A percentile compares a stretch with the other conserved stretches of the same genome.
These are phyloP conservation scores for Tragulus kanchil DNA, from an alignment of 2,113 vertebrate genomes.

Conservation along the genomic window DNA sequence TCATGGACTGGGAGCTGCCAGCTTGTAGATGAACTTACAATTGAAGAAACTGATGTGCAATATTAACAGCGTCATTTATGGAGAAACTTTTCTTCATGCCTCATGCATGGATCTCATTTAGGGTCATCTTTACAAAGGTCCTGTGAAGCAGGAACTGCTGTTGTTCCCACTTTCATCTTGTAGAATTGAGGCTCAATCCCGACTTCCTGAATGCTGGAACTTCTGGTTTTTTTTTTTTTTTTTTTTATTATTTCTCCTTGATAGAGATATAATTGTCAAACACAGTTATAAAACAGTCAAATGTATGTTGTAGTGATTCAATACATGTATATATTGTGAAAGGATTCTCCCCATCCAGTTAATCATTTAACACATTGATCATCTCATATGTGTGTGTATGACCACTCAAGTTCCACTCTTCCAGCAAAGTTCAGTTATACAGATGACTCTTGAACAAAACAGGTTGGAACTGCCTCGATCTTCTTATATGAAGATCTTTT, in stretches of 20 bases:
- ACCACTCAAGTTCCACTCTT: background rate
- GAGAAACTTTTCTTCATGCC: background rate
- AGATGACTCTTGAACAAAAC: background rate
- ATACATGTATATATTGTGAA: background rate
- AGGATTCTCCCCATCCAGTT: background rate
- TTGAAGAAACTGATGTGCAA: background rate
- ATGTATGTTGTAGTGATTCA: background rate
- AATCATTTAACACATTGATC: constrained; percentile 10
- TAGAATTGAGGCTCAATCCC: background rate
- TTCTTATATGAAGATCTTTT: background rate
- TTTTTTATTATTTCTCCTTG: background rate
- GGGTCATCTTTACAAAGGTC: background rate
- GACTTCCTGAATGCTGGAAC: background rate
- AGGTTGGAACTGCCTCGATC: background rate
- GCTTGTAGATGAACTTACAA: background rate
- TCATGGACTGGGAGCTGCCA: background rate
- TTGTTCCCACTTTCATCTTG: background rate
- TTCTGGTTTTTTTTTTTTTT: background rate
- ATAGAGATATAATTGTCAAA: background rate
- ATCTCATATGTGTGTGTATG: background rate
- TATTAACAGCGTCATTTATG: background rate
- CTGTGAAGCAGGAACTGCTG: background rate
- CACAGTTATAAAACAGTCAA: constrained; percentile 1
- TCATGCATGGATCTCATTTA: background rate
- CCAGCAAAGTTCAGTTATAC: background rate